Evolutionary conservation across 2,113 vertebrate genomes (phyloP).

Genomic region (Nerophis lumbriciformis): DNA sequence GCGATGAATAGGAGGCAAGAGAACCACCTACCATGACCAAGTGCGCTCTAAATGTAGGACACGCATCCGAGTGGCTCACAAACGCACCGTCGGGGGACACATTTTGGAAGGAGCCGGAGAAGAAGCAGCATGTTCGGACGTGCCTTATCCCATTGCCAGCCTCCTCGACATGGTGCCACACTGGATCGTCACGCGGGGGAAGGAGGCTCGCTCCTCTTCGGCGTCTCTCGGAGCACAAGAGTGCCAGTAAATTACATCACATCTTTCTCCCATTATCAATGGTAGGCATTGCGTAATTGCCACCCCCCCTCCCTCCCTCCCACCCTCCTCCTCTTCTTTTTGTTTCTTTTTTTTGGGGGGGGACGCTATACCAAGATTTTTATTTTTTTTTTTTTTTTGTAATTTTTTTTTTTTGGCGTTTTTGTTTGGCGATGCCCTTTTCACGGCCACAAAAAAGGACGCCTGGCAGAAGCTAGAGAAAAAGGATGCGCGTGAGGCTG

Average conservation of each 20-base stretch:
- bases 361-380: slow-evolving; percentile 51
- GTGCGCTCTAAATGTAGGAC: slow-evolving; percentile 67
- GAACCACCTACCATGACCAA: slow-evolving; percentile 69
- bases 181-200: slow-evolving; percentile 50
- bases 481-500: slow-evolving; percentile 67
- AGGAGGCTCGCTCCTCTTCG: slow-evolving; percentile 49
- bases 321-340: slow-evolving; percentile 53
- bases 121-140: slow-evolving; percentile 60
- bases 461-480: slow-evolving; percentile 55
- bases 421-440: slow-evolving; percentile 66
- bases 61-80: slow-evolving; percentile 59
- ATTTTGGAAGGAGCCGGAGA: slow-evolving; percentile 11
- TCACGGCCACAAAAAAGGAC: slow-evolving; percentile 51
- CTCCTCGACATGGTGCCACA: slow-evolving; percentile 37
- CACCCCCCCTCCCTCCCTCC: not conserved
- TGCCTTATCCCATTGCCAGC: slow-evolving; percentile 42
- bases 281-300: slow-evolving; percentile 68
- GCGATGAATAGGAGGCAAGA: slow-evolving; percentile 72
- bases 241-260: slow-evolving; percentile 41
- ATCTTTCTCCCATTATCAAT: slow-evolving; percentile 51
- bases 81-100: slow-evolving; percentile 42
- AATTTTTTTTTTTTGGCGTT: slow-evolving; percentile 27
- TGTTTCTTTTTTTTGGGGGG: slow-evolving; percentile 57
- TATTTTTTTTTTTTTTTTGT: slow-evolving; percentile 34
- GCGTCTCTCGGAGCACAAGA: slow-evolving; percentile 37